phyloP scores from a whole-genome alignment of 30 jellyfish, hydroid and myxozoan species.

The Turritopsis dohrnii region DNA sequence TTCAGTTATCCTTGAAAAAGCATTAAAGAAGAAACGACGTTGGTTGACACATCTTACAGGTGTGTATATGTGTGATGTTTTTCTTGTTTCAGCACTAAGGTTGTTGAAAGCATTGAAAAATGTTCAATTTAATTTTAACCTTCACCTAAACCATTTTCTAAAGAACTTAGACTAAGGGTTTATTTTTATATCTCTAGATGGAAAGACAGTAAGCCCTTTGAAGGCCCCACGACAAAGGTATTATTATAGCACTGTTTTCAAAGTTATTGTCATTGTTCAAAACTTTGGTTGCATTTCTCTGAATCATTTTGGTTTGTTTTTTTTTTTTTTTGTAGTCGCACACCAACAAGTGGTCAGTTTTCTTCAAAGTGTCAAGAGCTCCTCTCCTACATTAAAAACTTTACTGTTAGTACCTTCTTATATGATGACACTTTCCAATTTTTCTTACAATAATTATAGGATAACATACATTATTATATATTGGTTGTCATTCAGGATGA shows the following conservation, averaged over 20 bases:
- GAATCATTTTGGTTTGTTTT: neutral
- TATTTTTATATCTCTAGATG: neutral
- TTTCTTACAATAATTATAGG: no score
- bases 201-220: slow-evolving; percentile 9
- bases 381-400: slow-evolving; percentile 56
- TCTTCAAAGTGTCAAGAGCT: slow-evolving; percentile 67
- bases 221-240: slow-evolving; percentile 19
- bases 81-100: neutral
- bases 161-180: neutral
- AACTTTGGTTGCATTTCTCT: neutral
- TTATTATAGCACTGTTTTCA: neutral
- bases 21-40: slow-evolving; percentile 67
- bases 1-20: slow-evolving; percentile 79
- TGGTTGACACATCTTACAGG: slow-evolving; percentile 37
- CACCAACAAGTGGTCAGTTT: slow-evolving; percentile 30
- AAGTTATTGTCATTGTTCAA: neutral
- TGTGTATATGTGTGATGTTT: neutral
- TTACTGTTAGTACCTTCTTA: slow-evolving; percentile 39
- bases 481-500: slow-evolving; percentile 25
- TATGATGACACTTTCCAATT: neutral
- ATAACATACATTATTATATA: no score
- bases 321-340: slow-evolving; percentile 15
- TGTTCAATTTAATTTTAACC: no score
- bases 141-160: no score
- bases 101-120: no score